These are phyloP conservation scores for Choloepus hoffmanni DNA, from an alignment of 2,113 vertebrate genomes.

Conservation along the genomic window DNA sequence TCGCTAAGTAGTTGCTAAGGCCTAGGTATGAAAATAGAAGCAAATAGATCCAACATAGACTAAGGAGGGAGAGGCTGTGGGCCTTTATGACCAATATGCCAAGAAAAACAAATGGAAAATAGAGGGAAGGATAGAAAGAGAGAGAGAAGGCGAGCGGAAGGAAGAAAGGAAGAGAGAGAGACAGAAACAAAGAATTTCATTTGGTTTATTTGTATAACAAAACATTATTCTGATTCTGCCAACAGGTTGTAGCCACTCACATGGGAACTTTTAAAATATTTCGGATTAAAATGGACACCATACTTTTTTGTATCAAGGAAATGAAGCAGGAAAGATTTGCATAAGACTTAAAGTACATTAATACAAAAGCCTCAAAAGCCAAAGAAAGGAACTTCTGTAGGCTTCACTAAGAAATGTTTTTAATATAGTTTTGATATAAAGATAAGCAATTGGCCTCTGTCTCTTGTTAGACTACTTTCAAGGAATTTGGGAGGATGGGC, in stretches of 20 bases:
- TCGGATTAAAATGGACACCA: background rate
- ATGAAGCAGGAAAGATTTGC: background rate
- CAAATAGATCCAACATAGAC: background rate
- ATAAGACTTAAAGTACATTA: background rate
- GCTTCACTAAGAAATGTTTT: background rate
- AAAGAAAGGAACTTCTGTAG: background rate
- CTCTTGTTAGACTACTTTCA: background rate
- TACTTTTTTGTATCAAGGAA: conserved; percentile 15
- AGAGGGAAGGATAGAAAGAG: background rate
- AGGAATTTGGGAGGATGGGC: background rate
- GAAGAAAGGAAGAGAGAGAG: background rate
- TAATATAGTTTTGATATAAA: background rate
- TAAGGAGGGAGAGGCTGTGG: background rate
- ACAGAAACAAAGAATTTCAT: background rate
- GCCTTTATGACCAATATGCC: background rate
- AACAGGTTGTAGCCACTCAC: background rate
- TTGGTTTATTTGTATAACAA: background rate
- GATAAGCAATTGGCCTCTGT: background rate
- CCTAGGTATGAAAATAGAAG: background rate
- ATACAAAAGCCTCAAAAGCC: background rate
- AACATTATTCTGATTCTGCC: background rate
- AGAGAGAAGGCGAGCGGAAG: background rate
- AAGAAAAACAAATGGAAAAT: background rate
- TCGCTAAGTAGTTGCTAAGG: background rate
- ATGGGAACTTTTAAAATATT: background rate